Base-by-base conservation (phyloP, 92 coral and sea anemone species). In the Montipora capitata region DNA sequence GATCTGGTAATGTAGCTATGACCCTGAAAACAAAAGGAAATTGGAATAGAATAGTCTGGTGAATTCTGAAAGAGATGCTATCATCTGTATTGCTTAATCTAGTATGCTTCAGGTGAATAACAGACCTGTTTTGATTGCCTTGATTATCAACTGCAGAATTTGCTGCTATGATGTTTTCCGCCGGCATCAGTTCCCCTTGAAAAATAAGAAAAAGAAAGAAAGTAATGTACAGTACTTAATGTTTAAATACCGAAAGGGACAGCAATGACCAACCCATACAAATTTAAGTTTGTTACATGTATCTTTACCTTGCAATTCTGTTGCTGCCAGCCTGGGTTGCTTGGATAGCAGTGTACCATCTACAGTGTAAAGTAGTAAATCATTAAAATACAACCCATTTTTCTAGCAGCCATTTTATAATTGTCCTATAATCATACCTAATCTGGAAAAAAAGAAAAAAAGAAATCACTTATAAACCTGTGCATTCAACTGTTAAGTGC, bases 1-100 rank as follows among this genome's bases (percentile, higher is more conserved):
- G 82, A 20, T 80, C 40, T 42, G 82, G 82, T 74, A 74, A 84
- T 74, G 80, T 66, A 42, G 82, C 81, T 38, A 84, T 73, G 43
- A 59, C 82, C 74, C 88, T 84, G 41, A 85, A 67, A 56, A 74
- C 68, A 70, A 85, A 76, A 63, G 17, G 3, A 4, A 84, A 61
- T 5, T 6, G 27, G 35, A 3, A 15, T 45, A 5, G 7, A 45
- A 45, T 45, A 45, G 52, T 45, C 7, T 45, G 52, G 7, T 45
- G 52, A 45, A 45, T 45, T 45, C 9, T 5, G 9, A 45, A 45
- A 45, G 52, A 45, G 9, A 9, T 45, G 52, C 52, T 45, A 5
- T 45, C 52, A 45, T 45, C 52, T 45, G 5, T 35, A 66, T 42
- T 18, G 17, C 20, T 10, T 11, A 35, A 17, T 2, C 42, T 20